Conservation (phyloP, 2,113 vertebrate genomes). For the Dipodomys merriami region DNA sequence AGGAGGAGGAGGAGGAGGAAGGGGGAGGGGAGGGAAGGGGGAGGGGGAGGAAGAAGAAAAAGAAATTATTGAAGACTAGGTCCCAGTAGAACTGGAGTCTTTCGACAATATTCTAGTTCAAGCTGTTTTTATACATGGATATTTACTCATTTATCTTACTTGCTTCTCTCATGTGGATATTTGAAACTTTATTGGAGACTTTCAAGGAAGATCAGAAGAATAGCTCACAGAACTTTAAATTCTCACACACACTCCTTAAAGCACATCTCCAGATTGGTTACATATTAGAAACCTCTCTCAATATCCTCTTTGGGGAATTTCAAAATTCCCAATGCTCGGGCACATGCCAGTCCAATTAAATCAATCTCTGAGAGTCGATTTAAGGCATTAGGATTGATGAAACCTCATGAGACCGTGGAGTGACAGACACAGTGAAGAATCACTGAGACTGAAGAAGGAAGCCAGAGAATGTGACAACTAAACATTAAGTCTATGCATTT, state of each 20-base stretch:
- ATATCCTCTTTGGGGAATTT: not conserved
- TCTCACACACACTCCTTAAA: not conserved
- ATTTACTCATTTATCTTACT: not conserved
- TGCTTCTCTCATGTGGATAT: not conserved
- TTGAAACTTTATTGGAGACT: constrained; percentile 2
- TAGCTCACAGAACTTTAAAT: not conserved
- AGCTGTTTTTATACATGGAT: not conserved
- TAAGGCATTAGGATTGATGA: constrained; percentile 17
- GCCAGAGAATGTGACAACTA: not conserved
- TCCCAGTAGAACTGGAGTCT: not conserved
- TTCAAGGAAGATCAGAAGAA: not conserved
- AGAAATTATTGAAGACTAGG: too few relatives aligned
- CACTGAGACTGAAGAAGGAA: constrained; percentile 8
- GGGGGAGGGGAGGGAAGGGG: too few relatives aligned
- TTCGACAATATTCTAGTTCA: not conserved
- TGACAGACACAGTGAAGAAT: constrained; percentile 1
- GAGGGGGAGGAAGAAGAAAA: too few relatives aligned
- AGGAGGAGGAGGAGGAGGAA: too few relatives aligned
- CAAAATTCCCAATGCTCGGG: not conserved
- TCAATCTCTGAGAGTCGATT: not conserved
- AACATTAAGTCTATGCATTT: not conserved
- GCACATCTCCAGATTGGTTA: not conserved
- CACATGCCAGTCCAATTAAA: not conserved
- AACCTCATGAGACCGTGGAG: constrained; percentile 7
- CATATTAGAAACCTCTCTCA: constrained; percentile 2